Evolutionary conservation across 1,140 invertebrate genomes (phyloP), one percentile per base, ranked within the genome.

Genomic region (Dinoponera quadriceps): DNA sequence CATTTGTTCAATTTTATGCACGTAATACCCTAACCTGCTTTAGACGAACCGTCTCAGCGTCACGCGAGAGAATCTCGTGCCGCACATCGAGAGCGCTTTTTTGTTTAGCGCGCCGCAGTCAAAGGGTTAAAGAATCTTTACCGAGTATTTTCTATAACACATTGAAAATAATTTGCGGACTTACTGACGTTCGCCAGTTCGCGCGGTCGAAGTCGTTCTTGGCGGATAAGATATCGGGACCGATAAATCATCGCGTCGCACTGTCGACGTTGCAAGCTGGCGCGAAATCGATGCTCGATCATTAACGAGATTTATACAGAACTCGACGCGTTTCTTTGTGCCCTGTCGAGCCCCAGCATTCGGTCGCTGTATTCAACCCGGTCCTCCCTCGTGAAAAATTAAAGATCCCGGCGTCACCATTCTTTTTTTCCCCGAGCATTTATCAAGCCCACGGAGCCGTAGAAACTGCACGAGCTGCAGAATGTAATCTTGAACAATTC

Each of bases 401-500:
- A 91, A 90, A 90, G 73, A 80, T 90, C 74, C 74, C 54, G 73
- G 57, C 75, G 78, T 88, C 83, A 77, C 54, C 51, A 65, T 54
- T 44, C 25, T 86, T 89, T 91, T 91, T 92, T 88, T 75, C 77
- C 16, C 55, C 48, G 59, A 84, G 78, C 91, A 91, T 92, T 91
- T 91, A 92, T 92, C 91, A 92, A 91, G 88, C 68, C 88, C 75
- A 86, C 75, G 77, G 75, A 88, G 69, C 86, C 62, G 90, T 72
- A 78, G 87, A 91, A 91, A 92, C 86, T 92, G 91, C 91, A 87
- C 63, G 82, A 63, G 68, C 90, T 90, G 91, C 91, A 90, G 80
- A 91, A 92, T 78, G 88, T 92, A 92, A 92, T 92, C 91, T 91
- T 90, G 88, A 91, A 86, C 90, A 88, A 89, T 91, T 91, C 90